Evolutionary conservation across 2,113 vertebrate genomes (phyloP).

Genomic region (Nycticebus coucang): DNA sequence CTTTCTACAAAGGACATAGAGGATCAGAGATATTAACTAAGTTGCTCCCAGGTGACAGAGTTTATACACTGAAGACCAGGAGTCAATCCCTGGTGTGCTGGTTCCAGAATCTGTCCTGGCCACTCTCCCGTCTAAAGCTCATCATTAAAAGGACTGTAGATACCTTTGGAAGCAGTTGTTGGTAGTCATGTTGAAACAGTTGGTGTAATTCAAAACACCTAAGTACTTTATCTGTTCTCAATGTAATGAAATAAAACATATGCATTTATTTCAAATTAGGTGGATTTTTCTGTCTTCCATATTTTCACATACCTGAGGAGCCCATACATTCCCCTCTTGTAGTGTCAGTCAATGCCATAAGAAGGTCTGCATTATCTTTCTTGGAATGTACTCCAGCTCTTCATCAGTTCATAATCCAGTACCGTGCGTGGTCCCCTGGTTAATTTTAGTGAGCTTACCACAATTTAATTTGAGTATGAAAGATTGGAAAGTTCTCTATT

Average conservation of each 20-base stretch:
- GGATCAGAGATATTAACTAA: neutral
- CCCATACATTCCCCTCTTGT: neutral
- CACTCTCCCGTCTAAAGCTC: neutral
- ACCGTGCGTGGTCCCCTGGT: neutral
- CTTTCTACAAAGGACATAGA: neutral
- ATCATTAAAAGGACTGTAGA: neutral
- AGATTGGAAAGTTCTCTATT: neutral
- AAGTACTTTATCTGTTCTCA: neutral
- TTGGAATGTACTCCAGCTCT: neutral
- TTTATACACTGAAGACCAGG: too few relatives aligned
- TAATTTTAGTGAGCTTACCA: neutral
- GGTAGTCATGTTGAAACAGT: fast-evolving
- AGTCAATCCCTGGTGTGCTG: neutral
- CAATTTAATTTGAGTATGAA: neutral
- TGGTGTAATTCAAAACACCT: neutral
- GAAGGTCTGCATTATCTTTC: neutral
- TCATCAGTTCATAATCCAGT: neutral
- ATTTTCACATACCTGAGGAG: neutral
- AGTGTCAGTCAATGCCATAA: neutral
- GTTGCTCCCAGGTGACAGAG: neutral
- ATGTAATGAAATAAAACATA: neutral
- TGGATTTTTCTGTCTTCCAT: neutral
- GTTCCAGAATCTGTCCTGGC: neutral
- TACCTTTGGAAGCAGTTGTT: neutral
- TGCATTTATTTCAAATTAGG: neutral